A percentile compares a stretch with the other conserved stretches of the same genome.
Conservation (phyloP, 64 coral and sea anemone species). For the Hydrozoanthus tunicans region DNA sequence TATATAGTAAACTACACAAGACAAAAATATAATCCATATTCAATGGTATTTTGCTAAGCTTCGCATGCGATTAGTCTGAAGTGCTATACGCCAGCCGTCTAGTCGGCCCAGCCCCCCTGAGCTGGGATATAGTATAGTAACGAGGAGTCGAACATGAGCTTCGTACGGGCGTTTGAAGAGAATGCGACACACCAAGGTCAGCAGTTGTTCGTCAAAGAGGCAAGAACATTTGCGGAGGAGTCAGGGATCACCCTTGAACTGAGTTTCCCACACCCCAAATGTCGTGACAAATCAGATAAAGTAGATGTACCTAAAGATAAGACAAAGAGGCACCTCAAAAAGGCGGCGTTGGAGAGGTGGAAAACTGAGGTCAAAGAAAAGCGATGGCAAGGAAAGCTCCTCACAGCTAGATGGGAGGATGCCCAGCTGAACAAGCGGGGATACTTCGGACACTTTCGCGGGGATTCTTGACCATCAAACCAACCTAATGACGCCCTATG, state of each 20-base stretch:
- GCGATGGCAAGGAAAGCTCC: background rate
- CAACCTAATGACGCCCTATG: background rate
- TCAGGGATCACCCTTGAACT: too few species aligned
- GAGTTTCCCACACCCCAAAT: background rate
- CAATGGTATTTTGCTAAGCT: too few species aligned
- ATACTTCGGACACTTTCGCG: background rate
- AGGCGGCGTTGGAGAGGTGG: too few species aligned
- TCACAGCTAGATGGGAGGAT: too few species aligned
- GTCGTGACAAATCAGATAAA: background rate
- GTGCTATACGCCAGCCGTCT: too few species aligned
- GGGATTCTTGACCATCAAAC: background rate
- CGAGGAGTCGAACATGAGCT: background rate
- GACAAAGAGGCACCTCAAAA: background rate
- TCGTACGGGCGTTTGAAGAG: too few species aligned
- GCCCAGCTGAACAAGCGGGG: too few species aligned
- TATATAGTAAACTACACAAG: too few species aligned
- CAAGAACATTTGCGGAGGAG: conserved; percentile 21
- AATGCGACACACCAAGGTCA: background rate
- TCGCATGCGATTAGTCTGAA: too few species aligned
- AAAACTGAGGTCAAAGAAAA: too few species aligned
- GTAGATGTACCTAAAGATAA: background rate
- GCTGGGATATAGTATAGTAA: background rate
- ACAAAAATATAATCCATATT: too few species aligned
- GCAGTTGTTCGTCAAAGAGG: background rate
- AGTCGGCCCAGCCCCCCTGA: too few species aligned